Evolutionary conservation across 2,888 invertebrate genomes (phyloP), one percentile per base, ranked within the genome.

Genomic region (Drosophila sordidula): DNA sequence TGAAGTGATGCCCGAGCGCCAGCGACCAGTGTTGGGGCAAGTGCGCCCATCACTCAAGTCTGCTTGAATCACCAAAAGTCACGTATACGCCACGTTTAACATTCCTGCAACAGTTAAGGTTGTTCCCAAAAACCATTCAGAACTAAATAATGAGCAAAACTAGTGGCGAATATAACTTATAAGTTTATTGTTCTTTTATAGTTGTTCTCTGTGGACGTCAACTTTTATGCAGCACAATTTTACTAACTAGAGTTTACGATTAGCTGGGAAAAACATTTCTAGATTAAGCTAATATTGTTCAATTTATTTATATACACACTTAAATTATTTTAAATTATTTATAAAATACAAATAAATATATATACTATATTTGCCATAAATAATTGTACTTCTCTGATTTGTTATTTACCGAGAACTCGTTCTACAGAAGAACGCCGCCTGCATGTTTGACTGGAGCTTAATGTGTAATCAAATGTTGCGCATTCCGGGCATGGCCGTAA

Each of bases 81-180:
- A 84, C 78, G 87, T 84, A 87, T 78, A 78, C 80, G 77, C 54
- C 80, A 65, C 61, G 77, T 59, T 68, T 16, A 64, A 67, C 73
- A 72, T 50, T 56, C 32, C 8, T 12, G 8, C 9, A 52, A 12
- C 26, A 45, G 12, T 51, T 50, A 32, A 29, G 11, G 11, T 8
- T 34, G 18, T 49, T 49, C 14, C 36, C 3, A 18, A 39, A 34
- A 49, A 34, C 26, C 39, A 41, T 50, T 46, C 18, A 18, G 45
- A 61, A 4, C 46, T 22, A 22, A 29, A 9, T 29, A 8, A 8
- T 6, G 8, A 1, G 26, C 8, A 8, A 29, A 29, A 29, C 26
- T 29, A 29, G 52, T n/a, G 14, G 34, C 1, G 9, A 32, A 4
- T 11, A 32, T 3, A 29, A 29, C 26, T 29, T 29, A 8, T 32